Evolutionary conservation across 2,797 vertebrate genomes (phyloP).

Genomic region (Spondyliosoma cantharus): DNA sequence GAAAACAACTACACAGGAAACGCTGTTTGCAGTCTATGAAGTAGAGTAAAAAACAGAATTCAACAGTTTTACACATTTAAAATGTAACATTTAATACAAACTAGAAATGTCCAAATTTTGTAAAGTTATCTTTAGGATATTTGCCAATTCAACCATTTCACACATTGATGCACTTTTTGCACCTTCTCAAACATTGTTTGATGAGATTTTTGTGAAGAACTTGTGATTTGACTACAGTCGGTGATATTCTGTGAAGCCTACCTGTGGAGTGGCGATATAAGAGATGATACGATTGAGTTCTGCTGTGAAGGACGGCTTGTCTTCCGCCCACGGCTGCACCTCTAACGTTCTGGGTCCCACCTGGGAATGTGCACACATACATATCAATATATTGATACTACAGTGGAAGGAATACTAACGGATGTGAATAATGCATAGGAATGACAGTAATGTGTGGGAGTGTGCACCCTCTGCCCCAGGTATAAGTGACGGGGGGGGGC

Average conservation of each 20-base stretch:
- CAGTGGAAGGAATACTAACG: constrained; percentile 8
- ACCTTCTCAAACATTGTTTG: background rate
- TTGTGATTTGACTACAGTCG: background rate
- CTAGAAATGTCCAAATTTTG: background rate
- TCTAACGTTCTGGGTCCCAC: constrained; percentile 61
- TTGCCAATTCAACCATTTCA: background rate
- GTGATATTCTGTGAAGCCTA: constrained; percentile 49
- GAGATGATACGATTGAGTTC: constrained; percentile 77
- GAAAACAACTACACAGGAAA: too few relatives aligned
- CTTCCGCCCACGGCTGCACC: constrained; percentile 78
- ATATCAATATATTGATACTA: constrained; percentile 48
- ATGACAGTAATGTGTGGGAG: constrained; percentile 50
- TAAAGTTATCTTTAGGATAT: background rate
- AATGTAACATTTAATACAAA: background rate
- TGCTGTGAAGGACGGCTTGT: constrained; percentile 74
- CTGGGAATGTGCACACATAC: constrained; percentile 61
- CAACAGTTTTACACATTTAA: background rate
- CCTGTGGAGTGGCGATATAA: constrained; percentile 80
- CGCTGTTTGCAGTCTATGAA: background rate
- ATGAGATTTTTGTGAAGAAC: background rate
- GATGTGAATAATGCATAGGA: constrained; percentile 56
- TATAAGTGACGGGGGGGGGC: constrained; percentile 35
- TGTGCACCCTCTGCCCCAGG: constrained; percentile 39
- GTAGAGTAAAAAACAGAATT: background rate
- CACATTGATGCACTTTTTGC: background rate